Base-by-base conservation (phyloP, 2,888 invertebrate species). In the Heliconius ismenius region DNA sequence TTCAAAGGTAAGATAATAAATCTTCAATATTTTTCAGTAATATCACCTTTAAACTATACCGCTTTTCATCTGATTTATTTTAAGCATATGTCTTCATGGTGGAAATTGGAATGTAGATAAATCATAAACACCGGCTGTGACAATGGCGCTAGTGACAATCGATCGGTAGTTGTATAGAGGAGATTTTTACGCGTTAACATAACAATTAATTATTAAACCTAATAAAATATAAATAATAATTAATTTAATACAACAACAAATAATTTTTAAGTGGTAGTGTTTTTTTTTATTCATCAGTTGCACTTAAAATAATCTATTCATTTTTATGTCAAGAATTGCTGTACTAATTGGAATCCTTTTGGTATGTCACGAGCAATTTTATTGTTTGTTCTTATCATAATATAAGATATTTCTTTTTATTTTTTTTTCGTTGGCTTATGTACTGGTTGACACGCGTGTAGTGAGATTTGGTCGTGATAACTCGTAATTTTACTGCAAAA, bases 111-210 rank as follows among this genome's bases (percentile, higher is more conserved):
- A 65, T 58, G n/a, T 58, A 65, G 64, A 72, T 73, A 76, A 64
- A 72, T 76, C 39, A 72, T 60, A 76, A 74, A 77, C 39, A 76
- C 79, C 79, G 79, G 79, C 62, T 73, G 39, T 72, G 75, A 77
- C 70, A 78, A 80, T 78, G 78, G 78, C 80, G 80, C 77, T 77
- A 80, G 78, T 77, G 77, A 62, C 76, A 77, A 80, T 78, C 80
- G 80, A 80, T 80, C 80, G 74, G 74, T 77, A 77, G 77, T 54
- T 60, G 62, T 70, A 36, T 60, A 77, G 75, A 70, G 58, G 73
- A 73, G 43, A 74, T 43, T 67, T 75, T 54, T 60, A 68, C 62
- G 65, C 62, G 62, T 73, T 70, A 58, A 70, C 15, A 43, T 67
- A 70, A 58, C 70, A 32, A 32, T 58, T 70, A 70, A 58, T 70